These are phyloP conservation scores for Epinephelus awoara DNA, from an alignment of 2,797 vertebrate species.

Conservation along the genomic window DNA sequence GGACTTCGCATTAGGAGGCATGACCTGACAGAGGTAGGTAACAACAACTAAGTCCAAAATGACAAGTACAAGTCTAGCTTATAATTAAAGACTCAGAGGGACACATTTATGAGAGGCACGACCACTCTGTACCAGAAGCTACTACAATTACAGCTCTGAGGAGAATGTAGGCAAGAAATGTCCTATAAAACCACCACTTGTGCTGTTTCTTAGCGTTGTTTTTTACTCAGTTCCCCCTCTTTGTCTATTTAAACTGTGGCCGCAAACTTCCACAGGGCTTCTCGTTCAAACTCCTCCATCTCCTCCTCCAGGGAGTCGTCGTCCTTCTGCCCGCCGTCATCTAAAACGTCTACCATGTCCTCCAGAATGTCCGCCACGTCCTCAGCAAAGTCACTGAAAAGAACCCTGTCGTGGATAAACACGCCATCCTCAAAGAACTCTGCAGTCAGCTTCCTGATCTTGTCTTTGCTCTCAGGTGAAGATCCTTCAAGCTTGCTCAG, in stretches of 20 bases:
- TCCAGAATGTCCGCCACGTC: slow-evolving; percentile 86
- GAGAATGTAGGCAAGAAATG: slow-evolving; percentile 59
- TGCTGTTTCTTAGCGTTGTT: slow-evolving; percentile 37
- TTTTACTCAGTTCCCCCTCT: slow-evolving; percentile 10
- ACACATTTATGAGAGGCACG: slow-evolving; percentile 71
- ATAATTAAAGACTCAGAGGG: slow-evolving; percentile 74
- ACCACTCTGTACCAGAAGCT: slow-evolving; percentile 70
- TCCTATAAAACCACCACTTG: slow-evolving; percentile 55
- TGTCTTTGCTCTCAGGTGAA: slow-evolving; percentile 72
- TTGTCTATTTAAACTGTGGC: slow-evolving; percentile 65
- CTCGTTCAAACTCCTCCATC: slow-evolving; percentile 88
- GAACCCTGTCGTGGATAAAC: slow-evolving; percentile 82
- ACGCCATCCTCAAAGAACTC: slow-evolving; percentile 80
- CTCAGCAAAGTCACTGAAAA: slow-evolving; percentile 83
- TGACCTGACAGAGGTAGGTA: slow-evolving; percentile 79
- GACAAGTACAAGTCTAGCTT: slow-evolving; percentile 75
- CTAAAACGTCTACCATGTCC: slow-evolving; percentile 82
- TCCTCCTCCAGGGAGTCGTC: slow-evolving; percentile 82
- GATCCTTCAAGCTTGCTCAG: slow-evolving; percentile 82
- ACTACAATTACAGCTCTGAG: slow-evolving; percentile 75
- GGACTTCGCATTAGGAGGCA: slow-evolving; percentile 61
- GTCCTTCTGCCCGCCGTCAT: slow-evolving; percentile 47
- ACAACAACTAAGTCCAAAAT: slow-evolving; percentile 75
- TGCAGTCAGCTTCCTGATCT: slow-evolving; percentile 72
- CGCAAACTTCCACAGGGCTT: slow-evolving; percentile 86